Base-by-base conservation (phyloP, 2,888 invertebrate genomes). In the Caprella mutica region DNA sequence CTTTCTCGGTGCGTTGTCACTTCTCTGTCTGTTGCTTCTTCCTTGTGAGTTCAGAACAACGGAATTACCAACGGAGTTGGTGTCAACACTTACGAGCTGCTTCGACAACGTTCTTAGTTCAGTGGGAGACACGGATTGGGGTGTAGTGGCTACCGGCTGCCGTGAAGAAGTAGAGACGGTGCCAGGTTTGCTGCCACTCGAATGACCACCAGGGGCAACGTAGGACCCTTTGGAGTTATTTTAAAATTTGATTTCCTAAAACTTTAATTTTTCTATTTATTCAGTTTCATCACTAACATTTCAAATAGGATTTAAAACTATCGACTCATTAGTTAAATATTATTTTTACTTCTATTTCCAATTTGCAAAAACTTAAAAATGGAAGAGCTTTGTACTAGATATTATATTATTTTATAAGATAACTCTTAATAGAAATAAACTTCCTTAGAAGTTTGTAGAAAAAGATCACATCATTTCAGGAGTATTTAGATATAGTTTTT, bases 81-180 rank as follows among this genome's bases (percentile, higher is more conserved):
- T 24, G 27, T 53, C 38, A 17, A 38, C 24, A 1, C 40, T 19
- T 17, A 40, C 19, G 19, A 53, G 39, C 14, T 38, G 38, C n/a
- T 53, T 27, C 1, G 53, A 53, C 17, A 52, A 39, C 3, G 3
- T 17, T 8, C 52, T 12, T 14, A 52, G 38, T 26, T 52, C 52
- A 3, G 23, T 40, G 8, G 38, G 23, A 8, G 39, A 29, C 19
- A 53, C 53, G 1, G 23, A 17, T 19, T 35, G 35, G 5, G 35
- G 35, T n/a, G 52, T 23, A 12, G 30, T 17, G 9, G 30, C 50
- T 23, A 23, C 30, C 30, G n/a, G n/a, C 6, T 17, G 27, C 5
- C 6, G 17, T 6, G 14, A 30, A 14, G 12, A 17, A n/a, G 14
- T 44, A n/a, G 27, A 17, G n/a, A 14, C 23, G 44, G n/a, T 44